Evolutionary conservation across 2,888 invertebrate genomes (phyloP), one percentile per base, ranked within the genome.

Genomic region (Andricus curvator): DNA sequence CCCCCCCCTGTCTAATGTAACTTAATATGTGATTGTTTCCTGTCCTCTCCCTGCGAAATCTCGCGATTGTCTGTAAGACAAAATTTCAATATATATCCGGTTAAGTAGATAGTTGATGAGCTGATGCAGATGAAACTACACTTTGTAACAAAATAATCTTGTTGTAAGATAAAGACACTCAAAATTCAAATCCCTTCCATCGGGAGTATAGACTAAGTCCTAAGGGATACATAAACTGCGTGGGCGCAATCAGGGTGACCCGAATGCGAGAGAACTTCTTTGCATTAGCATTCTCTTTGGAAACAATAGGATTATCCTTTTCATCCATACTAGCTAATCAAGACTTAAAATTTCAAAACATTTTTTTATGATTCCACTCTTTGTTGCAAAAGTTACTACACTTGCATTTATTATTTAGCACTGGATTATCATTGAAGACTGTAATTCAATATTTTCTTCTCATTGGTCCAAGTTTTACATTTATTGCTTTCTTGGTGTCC

Each of bases 101-200:
- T 60, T 13, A 60, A 60, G 60, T 22, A 60, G 60, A 22, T 60
- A 13, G 13, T 20, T 60, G 22, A 11, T 60, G 3, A 4, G 60
- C 9, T 60, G n/a, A 60, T 60, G 20, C 15, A 64, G 64, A 17
- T 17, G 17, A 17, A 29, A 17, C 22, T 64, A 64, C 11, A 64
- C 15, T 64, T 64, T 2, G 22, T 17, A 17, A 15, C 17, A 64
- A 64, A 64, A 25, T 13, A 60, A 64, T 29, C 29, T 29, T 64
- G 2, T 1, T 29, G 1, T 15, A 1, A 64, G 25, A 29, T 29
- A 64, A 64, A 64, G 22, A 17, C 13, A 64, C 64, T 64, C 29
- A 25, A 60, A 29, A 64, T 64, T 64, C 64, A 64, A 64, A 64
- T 64, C 29, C 29, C 64, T 29, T 64, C 15, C 64, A 17, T 64